Evolutionary conservation across 2,888 invertebrate species (phyloP).

Genomic region (Pterostichus madidus): DNA sequence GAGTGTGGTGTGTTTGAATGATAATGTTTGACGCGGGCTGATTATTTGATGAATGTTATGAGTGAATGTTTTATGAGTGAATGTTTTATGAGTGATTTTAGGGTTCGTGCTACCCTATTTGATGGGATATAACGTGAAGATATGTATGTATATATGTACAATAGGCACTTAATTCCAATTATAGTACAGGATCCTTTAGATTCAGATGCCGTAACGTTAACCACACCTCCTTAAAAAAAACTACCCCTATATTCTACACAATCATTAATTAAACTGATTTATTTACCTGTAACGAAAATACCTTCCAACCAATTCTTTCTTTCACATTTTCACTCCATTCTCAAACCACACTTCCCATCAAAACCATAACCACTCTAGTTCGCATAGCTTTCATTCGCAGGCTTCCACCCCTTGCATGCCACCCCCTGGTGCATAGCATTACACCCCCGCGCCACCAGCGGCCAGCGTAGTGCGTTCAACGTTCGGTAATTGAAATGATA

Average conservation of each 20-base stretch:
- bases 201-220: no score
- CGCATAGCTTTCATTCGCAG: conserved; percentile 4
- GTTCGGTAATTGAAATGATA: conserved; percentile 25
- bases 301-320: neutral
- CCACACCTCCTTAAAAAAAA: no score
- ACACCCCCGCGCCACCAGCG: neutral
- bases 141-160: no score
- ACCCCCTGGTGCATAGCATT: conserved; percentile 7
- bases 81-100: no score
- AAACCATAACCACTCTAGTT: conserved; percentile 14
- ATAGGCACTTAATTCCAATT: no score
- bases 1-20: no score
- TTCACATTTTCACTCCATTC: neutral
- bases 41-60: no score
- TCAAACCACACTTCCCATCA: conserved; percentile 5
- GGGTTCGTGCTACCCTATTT: no score
- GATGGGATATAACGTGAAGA: no score
- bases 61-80: no score
- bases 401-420: neutral
- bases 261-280: neutral
- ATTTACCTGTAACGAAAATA: neutral
- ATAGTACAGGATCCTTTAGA: no score
- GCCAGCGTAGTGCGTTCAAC: neutral
- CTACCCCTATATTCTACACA: neutral
- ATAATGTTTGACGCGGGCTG: no score